A percentile compares a stretch with the other conserved stretches of the same genome.
phyloP scores from a whole-genome alignment of 2,797 vertebrate genomes.

The Pseudocheirus occidentalis region DNA sequence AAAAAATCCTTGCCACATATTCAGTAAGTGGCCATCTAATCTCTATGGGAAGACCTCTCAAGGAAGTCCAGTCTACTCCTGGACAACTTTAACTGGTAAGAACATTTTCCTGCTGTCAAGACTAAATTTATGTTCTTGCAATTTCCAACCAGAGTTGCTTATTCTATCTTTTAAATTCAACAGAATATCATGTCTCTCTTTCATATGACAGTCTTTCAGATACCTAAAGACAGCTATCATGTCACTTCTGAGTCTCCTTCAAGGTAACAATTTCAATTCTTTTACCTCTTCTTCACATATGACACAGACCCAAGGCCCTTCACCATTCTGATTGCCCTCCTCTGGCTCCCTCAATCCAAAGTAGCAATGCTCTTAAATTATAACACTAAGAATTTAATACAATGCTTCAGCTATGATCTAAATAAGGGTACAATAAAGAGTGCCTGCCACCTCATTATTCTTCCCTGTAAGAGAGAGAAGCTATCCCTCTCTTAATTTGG shows the following conservation, averaged over 20 bases:
- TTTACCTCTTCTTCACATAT: neutral
- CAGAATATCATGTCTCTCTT: neutral
- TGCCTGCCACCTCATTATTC: neutral
- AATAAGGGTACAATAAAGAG: neutral
- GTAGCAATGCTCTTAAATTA: neutral
- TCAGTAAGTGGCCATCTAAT: neutral
- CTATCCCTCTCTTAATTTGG: neutral
- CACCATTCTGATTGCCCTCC: neutral
- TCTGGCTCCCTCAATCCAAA: neutral
- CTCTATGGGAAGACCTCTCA: neutral
- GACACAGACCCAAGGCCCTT: neutral
- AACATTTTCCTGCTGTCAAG: neutral
- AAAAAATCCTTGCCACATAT: neutral
- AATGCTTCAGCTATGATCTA: neutral
- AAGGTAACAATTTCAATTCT: neutral
- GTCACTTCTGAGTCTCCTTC: neutral
- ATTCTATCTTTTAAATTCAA: neutral
- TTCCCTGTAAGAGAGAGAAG: neutral
- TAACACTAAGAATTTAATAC: neutral
- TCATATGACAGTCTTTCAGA: neutral
- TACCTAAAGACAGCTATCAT: neutral
- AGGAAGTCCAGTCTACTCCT: neutral
- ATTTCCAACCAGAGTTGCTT: neutral
- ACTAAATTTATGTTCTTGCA: neutral
- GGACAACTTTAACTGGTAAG: neutral